Evolutionary conservation across 2,888 invertebrate genomes (phyloP), one percentile per base, ranked within the genome.

Genomic region (Drosophila percnosoma): DNA sequence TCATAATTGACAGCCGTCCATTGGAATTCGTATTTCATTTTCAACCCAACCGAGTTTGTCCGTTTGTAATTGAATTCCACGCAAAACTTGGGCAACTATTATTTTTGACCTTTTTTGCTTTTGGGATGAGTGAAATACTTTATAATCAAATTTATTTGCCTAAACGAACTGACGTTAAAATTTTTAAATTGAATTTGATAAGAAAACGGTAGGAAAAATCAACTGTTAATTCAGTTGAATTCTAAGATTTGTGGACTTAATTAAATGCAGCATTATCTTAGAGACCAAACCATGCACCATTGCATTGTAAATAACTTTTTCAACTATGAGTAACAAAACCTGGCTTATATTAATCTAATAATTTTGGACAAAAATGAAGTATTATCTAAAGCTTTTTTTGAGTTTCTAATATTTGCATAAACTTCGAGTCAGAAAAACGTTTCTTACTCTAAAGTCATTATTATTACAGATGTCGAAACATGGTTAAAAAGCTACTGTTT

Each of bases 1-100:
- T 68, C 60, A 82, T 80, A 87, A 85, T 87, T 85, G 88, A 83
- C 82, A 71, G 72, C 40, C 51, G 54, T 75, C 57, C 72, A 72
- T 64, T 54, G 62, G 34, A 55, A 48, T 61, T 21, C 54, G 33
- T 31, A 57, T 55, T 38, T 21, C 54, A 53, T 61, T 73, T 64
- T 33, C 49, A 59, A 36, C 24, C 27, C 48, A 63, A 42, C n/a
- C 33, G 48, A 59, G 61, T 60, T 55, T 13, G 48, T 29, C 62
- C 48, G 57, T 58, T 60, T 58, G 21, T 78, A 78, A 78, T 78
- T 78, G 61, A 67, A 78, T 78, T 75, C 57, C 49, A n/a, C 18
- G 15, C 65, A 53, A 45, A 45, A 65, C 36, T 57, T 53, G 52
- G 21, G n/a, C 10, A 60, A 51, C 51, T 27, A 51, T 42, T 57